A percentile compares a stretch with the other conserved stretches of the same genome.
These are phyloP conservation scores for Lepas anatifera DNA, from an alignment of 2,888 invertebrate species.

Conservation along the genomic window DNA sequence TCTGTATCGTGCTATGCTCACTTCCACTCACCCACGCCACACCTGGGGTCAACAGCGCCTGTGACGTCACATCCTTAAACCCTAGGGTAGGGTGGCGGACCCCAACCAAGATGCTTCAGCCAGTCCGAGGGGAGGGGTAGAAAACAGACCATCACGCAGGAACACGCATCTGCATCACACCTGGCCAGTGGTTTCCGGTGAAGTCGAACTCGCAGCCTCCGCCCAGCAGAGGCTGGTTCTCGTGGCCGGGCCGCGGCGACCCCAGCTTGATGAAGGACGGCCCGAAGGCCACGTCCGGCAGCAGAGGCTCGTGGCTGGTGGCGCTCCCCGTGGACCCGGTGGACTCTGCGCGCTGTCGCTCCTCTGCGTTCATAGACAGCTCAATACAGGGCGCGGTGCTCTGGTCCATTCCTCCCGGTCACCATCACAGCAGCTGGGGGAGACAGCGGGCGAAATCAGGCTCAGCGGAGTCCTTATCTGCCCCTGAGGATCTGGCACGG, in stretches of 20 bases:
- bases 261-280: constrained; percentile 27
- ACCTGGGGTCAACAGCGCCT: no score
- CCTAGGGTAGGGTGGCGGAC: no score
- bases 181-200: constrained; percentile 75
- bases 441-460: no score
- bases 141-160: no score
- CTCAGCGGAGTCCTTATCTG: no score
- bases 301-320: constrained; percentile 39
- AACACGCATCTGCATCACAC: constrained; percentile 45
- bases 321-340: background rate
- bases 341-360: background rate
- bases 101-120: no score
- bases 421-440: background rate
- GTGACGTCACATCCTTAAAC: no score
- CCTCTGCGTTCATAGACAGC: background rate
- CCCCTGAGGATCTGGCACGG: no score
- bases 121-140: no score
- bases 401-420: background rate
- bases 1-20: no score
- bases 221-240: constrained; percentile 86
- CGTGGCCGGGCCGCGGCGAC: constrained; percentile 67
- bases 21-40: no score
- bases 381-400: background rate
- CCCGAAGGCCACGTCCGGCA: constrained; percentile 67
- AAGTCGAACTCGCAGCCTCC: constrained; percentile 59